Evolutionary conservation across 1,140 invertebrate species (phyloP).

Genomic region (Paraescarpia echinospica): DNA sequence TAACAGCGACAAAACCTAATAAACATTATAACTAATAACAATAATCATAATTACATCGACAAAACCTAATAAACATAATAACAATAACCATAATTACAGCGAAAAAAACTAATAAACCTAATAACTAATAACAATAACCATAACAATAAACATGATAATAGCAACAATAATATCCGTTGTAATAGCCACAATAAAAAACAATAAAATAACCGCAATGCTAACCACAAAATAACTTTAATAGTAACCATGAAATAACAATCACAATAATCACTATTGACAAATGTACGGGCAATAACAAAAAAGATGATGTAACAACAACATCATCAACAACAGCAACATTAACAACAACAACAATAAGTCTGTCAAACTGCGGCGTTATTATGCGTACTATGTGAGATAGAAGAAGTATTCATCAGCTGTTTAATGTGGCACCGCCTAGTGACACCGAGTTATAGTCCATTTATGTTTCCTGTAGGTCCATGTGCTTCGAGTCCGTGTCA

Average conservation of each 20-base stretch:
- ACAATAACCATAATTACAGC: no score
- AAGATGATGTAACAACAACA: neutral
- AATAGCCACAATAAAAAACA: neutral
- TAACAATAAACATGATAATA: neutral
- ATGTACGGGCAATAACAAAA: neutral
- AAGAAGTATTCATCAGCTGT: neutral
- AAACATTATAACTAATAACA: no score
- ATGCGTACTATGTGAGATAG: neutral
- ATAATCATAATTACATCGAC: no score
- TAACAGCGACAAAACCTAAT: no score
- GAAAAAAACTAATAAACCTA: no score
- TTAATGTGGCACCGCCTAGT: neutral
- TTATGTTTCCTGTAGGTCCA: neutral
- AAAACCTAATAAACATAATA: no score
- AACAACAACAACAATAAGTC: neutral
- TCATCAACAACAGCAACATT: neutral
- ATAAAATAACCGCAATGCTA: neutral
- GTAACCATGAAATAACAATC: neutral
- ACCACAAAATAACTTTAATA: no score
- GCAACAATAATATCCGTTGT: neutral
- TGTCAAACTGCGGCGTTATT: neutral
- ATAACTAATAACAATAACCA: neutral
- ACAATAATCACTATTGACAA: neutral
- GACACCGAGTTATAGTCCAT: neutral
- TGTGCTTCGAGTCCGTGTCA: neutral